These are phyloP conservation scores for Nasonia oneida DNA, from an alignment of 2,888 invertebrate genomes.

Conservation along the genomic window DNA sequence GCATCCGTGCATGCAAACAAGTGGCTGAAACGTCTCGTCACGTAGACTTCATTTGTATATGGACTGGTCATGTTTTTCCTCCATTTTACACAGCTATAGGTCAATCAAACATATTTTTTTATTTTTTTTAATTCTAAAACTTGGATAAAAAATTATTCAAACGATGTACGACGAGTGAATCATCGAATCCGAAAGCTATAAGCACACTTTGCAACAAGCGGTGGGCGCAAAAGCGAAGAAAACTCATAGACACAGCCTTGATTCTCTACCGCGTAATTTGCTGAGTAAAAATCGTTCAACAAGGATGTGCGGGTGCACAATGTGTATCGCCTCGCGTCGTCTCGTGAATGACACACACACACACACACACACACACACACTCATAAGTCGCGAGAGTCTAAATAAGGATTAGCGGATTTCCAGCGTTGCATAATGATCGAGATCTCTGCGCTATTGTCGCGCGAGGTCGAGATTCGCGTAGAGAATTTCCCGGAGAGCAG, in stretches of 20 bases:
- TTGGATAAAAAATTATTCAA: neutral
- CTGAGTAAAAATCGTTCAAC: slow-evolving; percentile 50
- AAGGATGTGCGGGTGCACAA: slow-evolving; percentile 38
- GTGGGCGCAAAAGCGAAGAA: neutral
- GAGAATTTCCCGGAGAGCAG: neutral
- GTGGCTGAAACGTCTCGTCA: neutral
- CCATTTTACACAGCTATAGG: neutral
- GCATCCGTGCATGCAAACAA: slow-evolving; percentile 27
- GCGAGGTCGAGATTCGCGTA: neutral
- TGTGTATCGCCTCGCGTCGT: neutral
- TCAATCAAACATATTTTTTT: no score
- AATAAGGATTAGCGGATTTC: slow-evolving; percentile 48
- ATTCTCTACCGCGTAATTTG: slow-evolving; percentile 7
- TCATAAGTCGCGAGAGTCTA: neutral
- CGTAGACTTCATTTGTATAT: neutral
- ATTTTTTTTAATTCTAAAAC: no score
- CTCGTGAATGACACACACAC: slow-evolving; percentile 42
- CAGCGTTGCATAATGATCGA: slow-evolving; percentile 25
- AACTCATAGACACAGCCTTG: slow-evolving; percentile 14
- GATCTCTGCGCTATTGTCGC: neutral
- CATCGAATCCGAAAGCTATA: neutral
- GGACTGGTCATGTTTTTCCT: neutral
- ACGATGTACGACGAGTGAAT: neutral
- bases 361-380: slow-evolving; percentile 4
- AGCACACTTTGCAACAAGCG: neutral